phyloP scores from a whole-genome alignment of 1,140 invertebrate species.

The Varroa destructor region DNA sequence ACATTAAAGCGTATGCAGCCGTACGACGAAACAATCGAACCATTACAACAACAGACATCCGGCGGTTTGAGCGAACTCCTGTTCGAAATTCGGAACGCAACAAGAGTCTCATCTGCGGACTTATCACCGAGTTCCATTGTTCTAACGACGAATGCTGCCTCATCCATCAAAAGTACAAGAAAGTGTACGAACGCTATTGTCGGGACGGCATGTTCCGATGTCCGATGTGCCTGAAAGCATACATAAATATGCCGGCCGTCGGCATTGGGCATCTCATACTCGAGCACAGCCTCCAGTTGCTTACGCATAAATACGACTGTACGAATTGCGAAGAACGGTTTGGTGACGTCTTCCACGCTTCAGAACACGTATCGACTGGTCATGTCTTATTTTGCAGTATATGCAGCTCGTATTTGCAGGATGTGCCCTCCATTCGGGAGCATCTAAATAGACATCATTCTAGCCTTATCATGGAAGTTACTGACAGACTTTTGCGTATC shows the following conservation, averaged over 20 bases:
- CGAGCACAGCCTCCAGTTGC: conserved; percentile 21
- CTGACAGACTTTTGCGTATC: conserved; percentile 22
- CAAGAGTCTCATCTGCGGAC: conserved; percentile 19
- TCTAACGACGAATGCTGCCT: background rate
- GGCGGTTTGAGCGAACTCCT: background rate
- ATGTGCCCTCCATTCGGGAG: conserved; percentile 1
- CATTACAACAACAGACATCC: background rate
- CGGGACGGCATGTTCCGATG: conserved; percentile 12
- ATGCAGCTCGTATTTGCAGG: conserved; percentile 16
- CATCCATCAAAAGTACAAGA: conserved; percentile 17
- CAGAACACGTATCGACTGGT: background rate
- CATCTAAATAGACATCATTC: conserved; percentile 11
- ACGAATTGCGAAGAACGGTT: conserved; percentile 8
- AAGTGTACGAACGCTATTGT: conserved; percentile 16
- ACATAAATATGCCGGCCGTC: conserved; percentile 1
- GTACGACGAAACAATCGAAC: background rate
- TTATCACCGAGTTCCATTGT: conserved; percentile 2
- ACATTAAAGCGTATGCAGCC: conserved; percentile 5
- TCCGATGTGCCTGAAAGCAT: conserved; percentile 5
- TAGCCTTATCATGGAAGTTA: conserved; percentile 17
- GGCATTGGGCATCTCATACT: conserved; percentile 13
- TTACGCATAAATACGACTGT: background rate
- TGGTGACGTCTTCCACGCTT: conserved; percentile 1
- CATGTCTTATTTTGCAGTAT: conserved; percentile 9
- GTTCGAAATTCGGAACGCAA: background rate